Evolutionary conservation across 2,888 invertebrate genomes (phyloP), one percentile per base, ranked within the genome.

Genomic region (Trissolcus japonicus): DNA sequence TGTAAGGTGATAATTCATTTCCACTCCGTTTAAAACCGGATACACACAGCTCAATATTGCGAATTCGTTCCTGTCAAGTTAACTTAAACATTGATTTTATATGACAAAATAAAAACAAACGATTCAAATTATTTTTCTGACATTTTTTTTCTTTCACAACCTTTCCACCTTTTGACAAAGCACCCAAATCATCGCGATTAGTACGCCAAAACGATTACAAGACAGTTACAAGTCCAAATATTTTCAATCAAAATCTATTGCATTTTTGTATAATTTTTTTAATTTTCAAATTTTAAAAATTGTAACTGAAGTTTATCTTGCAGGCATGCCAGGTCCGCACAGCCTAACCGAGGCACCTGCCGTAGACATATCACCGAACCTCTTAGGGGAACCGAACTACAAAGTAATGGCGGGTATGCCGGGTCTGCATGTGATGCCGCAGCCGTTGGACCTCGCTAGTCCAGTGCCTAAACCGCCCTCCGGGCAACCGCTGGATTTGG

Each of bases 271-370:
- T 17, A 21, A 9, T 51, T 19, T 51, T 17, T 51, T 51, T 21
- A 13, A 51, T 0, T 21, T 1, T 2, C 14, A 11, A 17, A 50
- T 43, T n/a, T 53, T 48, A 14, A 73, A 73, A 60, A 41, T 51
- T 57, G 2, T 43, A 62, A 57, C 51, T 17, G n/a, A 63, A 71
- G 56, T 57, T 69, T 56, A 4, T 56, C 21, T 74, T 78, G 9
- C 35, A 78, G 96, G 96, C 13, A 96, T 96, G 89, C 96, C 96
- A 0, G 96, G 96, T 9, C 96, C 96, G 2, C 93, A 93, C 81
- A 92, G 92, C 40, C 87, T 94, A 25, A 79, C 86, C 7, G 81
- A 83, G 13, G 89, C 90, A 21, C 91, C 83, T 14, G 62, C 82
- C 16, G 82, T 84, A 79, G 86, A 86, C 83, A 85, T 87, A 84